Conservation (phyloP, 2,113 vertebrate species). For the Vulpes ferrilata region DNA sequence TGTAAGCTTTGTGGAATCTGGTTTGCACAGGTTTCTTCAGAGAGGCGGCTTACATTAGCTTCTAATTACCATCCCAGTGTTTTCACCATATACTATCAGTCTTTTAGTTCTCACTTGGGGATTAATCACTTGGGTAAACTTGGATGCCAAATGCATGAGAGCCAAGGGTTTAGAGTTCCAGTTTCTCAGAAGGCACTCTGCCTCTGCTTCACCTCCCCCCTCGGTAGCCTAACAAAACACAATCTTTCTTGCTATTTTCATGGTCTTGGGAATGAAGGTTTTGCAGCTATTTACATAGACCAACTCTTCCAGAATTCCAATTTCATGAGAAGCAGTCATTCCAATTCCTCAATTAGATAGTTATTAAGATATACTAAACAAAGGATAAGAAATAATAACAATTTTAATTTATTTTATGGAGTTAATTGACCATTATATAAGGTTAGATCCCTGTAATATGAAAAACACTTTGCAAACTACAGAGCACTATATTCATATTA, state of each 20-base stretch:
- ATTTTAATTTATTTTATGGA: constrained; percentile 28
- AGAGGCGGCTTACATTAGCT: background rate
- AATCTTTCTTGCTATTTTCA: background rate
- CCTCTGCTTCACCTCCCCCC: background rate
- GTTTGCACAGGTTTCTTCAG: background rate
- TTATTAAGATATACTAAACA: background rate
- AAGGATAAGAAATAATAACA: constrained; percentile 33
- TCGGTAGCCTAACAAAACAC: background rate
- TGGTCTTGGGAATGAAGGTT: background rate
- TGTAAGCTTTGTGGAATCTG: background rate
- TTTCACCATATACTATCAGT: background rate
- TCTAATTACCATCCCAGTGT: background rate
- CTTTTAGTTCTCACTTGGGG: background rate
- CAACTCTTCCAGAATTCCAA: background rate
- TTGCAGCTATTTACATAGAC: background rate
- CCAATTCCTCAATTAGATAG: background rate
- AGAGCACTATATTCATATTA: background rate
- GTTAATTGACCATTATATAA: constrained; percentile 23
- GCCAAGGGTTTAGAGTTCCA: background rate
- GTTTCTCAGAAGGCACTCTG: background rate
- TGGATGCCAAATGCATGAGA: background rate
- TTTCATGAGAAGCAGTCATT: background rate
- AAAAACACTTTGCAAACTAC: background rate
- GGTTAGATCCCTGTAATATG: constrained; percentile 4
- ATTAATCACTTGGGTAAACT: background rate